phyloP scores from a whole-genome alignment of 2,113 vertebrate species.

The Euleptes europaea region DNA sequence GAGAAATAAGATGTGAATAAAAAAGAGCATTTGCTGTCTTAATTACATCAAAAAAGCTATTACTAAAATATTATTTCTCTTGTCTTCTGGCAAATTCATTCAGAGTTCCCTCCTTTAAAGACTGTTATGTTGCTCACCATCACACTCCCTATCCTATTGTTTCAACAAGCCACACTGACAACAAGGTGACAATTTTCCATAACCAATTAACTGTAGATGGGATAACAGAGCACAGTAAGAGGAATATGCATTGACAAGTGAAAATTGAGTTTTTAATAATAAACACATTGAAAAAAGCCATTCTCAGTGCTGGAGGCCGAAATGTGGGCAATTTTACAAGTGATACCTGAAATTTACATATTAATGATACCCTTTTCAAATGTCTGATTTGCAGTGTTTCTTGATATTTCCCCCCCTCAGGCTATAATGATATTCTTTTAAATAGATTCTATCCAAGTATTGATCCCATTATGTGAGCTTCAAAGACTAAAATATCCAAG shows the following conservation, averaged over 20 bases:
- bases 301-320: conserved; percentile 21
- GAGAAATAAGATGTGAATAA: background rate
- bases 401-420: background rate
- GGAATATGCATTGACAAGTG: background rate
- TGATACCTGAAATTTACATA: conserved; percentile 2
- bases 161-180: conserved; percentile 13
- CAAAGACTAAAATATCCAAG: background rate
- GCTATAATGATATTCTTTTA: background rate
- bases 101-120: background rate
- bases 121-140: conserved; percentile 27
- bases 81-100: background rate
- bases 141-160: background rate
- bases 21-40: background rate
- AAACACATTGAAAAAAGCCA: background rate
- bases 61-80: background rate
- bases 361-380: background rate
- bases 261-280: conserved; percentile 35
- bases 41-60: background rate
- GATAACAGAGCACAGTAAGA: background rate
- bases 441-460: background rate
- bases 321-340: conserved; percentile 29
- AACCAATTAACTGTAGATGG: background rate
- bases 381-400: background rate
- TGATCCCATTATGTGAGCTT: background rate
- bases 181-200: conserved; percentile 4